Evolutionary conservation across 2,113 vertebrate species (phyloP).

Genomic region (Dryoscopus gambensis): DNA sequence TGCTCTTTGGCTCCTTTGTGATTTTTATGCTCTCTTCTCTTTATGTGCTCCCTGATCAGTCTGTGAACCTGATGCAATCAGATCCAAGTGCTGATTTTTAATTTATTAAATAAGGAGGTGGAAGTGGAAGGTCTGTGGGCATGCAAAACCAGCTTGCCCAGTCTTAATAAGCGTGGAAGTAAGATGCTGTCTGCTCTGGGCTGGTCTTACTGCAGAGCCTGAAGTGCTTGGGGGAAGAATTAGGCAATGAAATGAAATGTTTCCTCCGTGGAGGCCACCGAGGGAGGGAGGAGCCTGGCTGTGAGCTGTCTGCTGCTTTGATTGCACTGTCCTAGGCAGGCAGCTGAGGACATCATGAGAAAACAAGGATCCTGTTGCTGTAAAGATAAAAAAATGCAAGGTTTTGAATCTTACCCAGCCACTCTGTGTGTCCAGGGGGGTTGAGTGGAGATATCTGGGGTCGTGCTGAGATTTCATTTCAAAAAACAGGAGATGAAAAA

Average conservation of each 20-base stretch:
- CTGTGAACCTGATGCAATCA: neutral
- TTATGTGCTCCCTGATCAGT: neutral
- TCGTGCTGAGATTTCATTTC: neutral
- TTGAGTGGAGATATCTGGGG: neutral
- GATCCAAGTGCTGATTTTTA: neutral
- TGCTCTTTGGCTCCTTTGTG: neutral
- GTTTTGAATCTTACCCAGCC: neutral
- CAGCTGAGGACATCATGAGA: neutral
- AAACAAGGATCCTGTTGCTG: neutral
- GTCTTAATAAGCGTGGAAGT: conserved; percentile 3
- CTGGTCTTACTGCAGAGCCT: neutral
- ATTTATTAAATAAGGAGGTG: neutral
- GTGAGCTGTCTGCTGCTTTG: neutral
- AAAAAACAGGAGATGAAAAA: neutral
- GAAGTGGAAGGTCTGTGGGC: neutral
- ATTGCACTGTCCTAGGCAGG: neutral
- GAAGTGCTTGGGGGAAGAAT: conserved; percentile 1
- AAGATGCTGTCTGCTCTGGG: neutral
- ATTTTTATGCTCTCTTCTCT: neutral
- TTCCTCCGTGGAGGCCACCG: neutral
- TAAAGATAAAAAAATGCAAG: neutral
- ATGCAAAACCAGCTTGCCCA: neutral
- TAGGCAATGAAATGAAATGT: neutral
- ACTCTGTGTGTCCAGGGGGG: rapidly evolving
- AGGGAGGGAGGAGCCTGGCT: neutral